Evolutionary conservation across 2,797 vertebrate species (phyloP), one percentile per base, ranked within the genome.

Genomic region (Clarias platycephalus): DNA sequence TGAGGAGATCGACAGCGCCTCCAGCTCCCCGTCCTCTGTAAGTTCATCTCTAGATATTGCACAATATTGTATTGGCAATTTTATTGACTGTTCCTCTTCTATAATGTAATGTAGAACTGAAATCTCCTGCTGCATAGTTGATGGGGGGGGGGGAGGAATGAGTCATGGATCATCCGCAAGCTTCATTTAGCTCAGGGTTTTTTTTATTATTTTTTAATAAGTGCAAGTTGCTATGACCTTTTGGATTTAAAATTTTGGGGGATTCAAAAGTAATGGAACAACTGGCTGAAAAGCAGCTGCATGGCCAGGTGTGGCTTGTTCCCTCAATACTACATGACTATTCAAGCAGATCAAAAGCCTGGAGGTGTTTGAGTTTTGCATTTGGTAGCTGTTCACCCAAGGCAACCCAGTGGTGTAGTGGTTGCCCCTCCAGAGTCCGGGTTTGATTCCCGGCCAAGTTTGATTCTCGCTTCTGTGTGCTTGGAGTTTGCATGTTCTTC

Each of bases 1-100:
- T 4, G 97, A 97, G 89, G 94, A 95, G 83, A 90, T 96, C 85
- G 94, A 96, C 91, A 94, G 93, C 89, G 93, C 91, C 85, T 94
- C 94, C 88, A 94, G 93, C 84, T 93, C 93, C 64, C 93, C 95
- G 26, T 93, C 92, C 89, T 95, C 95, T 92, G 98, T 99, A 92
- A 98, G 95, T 92, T 20, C 31, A 26, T 31, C 49, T 31, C 44
- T 12, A 57, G n/a, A 28, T 57, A 16, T 55, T 55, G 26, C 9
- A 34, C 26, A 31, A 16, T 31, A 12, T 12, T 58, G 15, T 31
- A 12, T 12, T 37, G 22, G 58, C 28, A 63, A 9, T 64, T 40
- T n/a, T 78, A 62, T 62, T 79, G 4, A 22, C 75, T 12, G 44
- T 49, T 49, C 0, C 12, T 16, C 58, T 63, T 44, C 3, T 18